These are phyloP conservation scores for Cotesia typhae DNA, from an alignment of 1,140 invertebrate species.

Conservation along the genomic window DNA sequence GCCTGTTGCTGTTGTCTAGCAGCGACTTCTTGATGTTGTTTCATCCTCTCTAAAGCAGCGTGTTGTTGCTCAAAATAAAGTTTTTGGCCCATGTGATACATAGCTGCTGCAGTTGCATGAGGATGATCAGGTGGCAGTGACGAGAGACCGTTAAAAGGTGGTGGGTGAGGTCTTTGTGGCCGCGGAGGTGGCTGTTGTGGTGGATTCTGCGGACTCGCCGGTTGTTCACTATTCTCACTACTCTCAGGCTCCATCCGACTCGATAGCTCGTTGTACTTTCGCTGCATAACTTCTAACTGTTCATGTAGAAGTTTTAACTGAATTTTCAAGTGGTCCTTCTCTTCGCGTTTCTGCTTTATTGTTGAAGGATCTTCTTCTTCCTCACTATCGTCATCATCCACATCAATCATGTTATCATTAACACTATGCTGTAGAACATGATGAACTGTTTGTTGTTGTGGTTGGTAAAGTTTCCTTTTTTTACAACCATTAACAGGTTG, in stretches of 20 bases:
- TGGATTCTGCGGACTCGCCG: constrained; percentile 64
- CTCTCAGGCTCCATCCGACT: constrained; percentile 80
- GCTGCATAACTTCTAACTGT: constrained; percentile 89
- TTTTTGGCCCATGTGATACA: constrained; percentile 64
- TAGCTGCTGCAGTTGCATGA: constrained; percentile 63
- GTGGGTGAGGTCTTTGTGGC: constrained; percentile 69
- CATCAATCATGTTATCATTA: constrained; percentile 75
- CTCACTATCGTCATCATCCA: constrained; percentile 79
- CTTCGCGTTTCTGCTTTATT: constrained; percentile 82
- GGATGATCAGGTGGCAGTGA: constrained; percentile 68
- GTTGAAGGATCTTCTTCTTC: constrained; percentile 77
- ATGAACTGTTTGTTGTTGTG: constrained; percentile 81
- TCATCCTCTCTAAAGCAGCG: constrained; percentile 66
- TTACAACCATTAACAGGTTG: constrained; percentile 88
- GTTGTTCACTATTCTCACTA: constrained; percentile 76
- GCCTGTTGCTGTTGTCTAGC: constrained; percentile 58
- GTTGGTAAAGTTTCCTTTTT: constrained; percentile 96
- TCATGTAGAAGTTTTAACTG: constrained; percentile 88
- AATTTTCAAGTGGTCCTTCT: constrained; percentile 84
- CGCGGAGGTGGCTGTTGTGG: constrained; percentile 65
- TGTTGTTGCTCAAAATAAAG: constrained; percentile 66
- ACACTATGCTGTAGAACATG: constrained; percentile 67
- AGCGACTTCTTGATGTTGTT: constrained; percentile 68
- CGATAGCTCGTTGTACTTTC: constrained; percentile 87
- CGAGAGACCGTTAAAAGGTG: constrained; percentile 64